Conservation (phyloP, 1,140 invertebrate genomes). For the Meloidogyne exigua region DNA sequence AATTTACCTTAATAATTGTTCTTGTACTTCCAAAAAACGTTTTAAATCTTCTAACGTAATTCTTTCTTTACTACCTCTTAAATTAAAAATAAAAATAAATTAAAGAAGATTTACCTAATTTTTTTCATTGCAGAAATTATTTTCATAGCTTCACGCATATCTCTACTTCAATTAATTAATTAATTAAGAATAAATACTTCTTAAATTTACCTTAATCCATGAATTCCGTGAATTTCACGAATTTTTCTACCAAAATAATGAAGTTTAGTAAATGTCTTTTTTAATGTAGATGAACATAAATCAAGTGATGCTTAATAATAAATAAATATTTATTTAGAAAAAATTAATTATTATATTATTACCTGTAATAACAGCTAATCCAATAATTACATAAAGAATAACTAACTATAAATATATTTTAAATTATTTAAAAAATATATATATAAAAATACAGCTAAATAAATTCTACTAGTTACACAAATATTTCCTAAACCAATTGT, state of each 20-base stretch:
- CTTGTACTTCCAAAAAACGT: conserved; percentile 62
- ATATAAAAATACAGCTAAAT: conserved; percentile 13
- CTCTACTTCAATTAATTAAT: conserved; percentile 60
- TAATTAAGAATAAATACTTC: neutral
- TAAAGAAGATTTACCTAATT: conserved; percentile 51
- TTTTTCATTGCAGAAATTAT: conserved; percentile 63
- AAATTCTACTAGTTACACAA: conserved; percentile 54
- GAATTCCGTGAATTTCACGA: conserved; percentile 47
- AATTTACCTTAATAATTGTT: conserved; percentile 49
- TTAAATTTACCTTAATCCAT: conserved; percentile 21
- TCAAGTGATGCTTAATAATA: conserved; percentile 54
- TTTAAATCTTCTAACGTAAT: conserved; percentile 64
- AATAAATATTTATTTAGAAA: neutral
- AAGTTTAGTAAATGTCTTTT: conserved; percentile 61
- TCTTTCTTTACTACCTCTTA: conserved; percentile 60
- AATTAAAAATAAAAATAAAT: too few species aligned
- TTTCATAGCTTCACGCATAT: conserved; percentile 63
- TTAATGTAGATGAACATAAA: conserved; percentile 59
- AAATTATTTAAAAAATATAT: too few species aligned
- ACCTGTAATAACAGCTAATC: conserved; percentile 60
- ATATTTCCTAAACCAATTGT: conserved; percentile 63
- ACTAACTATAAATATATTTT: conserved; percentile 43
- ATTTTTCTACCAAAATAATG: conserved; percentile 63
- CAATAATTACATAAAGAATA: conserved; percentile 63
- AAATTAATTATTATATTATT: conserved; percentile 9